Evolutionary conservation across 2,797 vertebrate genomes (phyloP), one percentile per base, ranked within the genome.

Genomic region (Betta splendens): DNA sequence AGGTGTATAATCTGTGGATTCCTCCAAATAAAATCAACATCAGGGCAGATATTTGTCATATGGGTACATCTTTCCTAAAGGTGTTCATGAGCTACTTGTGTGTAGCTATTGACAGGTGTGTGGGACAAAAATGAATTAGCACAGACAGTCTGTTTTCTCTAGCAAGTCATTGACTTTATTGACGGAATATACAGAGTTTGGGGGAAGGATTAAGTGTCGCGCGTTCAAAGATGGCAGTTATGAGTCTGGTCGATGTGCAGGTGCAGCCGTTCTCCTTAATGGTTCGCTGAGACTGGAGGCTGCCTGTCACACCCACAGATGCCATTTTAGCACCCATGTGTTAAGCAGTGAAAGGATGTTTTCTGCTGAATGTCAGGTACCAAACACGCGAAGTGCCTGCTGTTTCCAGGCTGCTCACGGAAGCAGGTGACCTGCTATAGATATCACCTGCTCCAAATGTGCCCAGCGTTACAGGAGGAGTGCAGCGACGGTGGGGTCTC

Each of bases 251-350:
- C 5, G 35, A 25, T 57, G 53, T 25, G 15, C 51, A 55, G 64
- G 54, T 72, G 45, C 65, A 68, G 67, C 60, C 49, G 60, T 47
- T 44, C 15, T 40, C 28, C 12, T 36, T 28, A 13, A 46, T 28
- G 39, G 35, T 36, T 11, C 38, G 49, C 45, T 2, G 31, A 50
- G 48, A 43, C 43, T 68, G 65, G 69, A 69, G 69, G 58, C 42
- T 58, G 64, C 33, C 10, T 53, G 54, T n/a, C 46, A 36, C 17
- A 5, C 20, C 12, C 40, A 38, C 69, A 58, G 57, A 40, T 58
- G 44, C 44, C 20, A 22, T 59, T 80, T 80, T 64, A 55, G 66
- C 64, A 55, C 50, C 57, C 45, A 9, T 4, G 53, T 74, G 69
- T 56, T 64, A 20, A 63, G 38, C 45, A 47, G 55, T 2, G 8